A percentile compares a stretch with the other conserved stretches of the same genome.
These are phyloP conservation scores for Bolborhynchus lineola DNA, from an alignment of 2,113 vertebrate species.

Conservation along the genomic window DNA sequence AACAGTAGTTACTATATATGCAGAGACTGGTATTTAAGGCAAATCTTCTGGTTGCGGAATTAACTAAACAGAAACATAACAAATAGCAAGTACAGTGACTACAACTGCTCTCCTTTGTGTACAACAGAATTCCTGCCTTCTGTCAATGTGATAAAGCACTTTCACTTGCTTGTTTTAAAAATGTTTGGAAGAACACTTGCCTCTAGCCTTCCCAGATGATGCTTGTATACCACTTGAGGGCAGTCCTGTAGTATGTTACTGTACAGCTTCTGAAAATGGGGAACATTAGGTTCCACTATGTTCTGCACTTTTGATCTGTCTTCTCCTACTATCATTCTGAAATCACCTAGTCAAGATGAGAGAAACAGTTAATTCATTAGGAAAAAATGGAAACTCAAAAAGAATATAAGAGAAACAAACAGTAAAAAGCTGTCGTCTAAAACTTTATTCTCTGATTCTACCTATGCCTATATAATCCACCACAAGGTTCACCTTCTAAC, in stretches of 20 bases:
- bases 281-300: constrained; percentile 87
- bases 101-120: background rate
- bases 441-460: background rate
- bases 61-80: background rate
- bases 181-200: constrained; percentile 65
- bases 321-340: constrained; percentile 94
- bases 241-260: constrained; percentile 86
- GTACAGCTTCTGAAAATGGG: constrained; percentile 89
- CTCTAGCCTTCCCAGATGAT: constrained; percentile 89
- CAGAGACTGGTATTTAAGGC: background rate
- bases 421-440: background rate
- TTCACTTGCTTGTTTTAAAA: background rate
- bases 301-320: constrained; percentile 91
- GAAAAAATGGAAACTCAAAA: background rate
- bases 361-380: background rate
- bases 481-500: background rate
- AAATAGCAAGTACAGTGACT: background rate
- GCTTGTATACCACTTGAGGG: constrained; percentile 91
- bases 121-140: background rate
- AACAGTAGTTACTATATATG: background rate
- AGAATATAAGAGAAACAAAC: background rate
- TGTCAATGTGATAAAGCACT: background rate
- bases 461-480: background rate
- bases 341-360: constrained; percentile 81
- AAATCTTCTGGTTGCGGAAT: background rate